These are phyloP conservation scores for Schlechtendalia chinensis DNA, from an alignment of 1,140 invertebrate species.

Conservation along the genomic window DNA sequence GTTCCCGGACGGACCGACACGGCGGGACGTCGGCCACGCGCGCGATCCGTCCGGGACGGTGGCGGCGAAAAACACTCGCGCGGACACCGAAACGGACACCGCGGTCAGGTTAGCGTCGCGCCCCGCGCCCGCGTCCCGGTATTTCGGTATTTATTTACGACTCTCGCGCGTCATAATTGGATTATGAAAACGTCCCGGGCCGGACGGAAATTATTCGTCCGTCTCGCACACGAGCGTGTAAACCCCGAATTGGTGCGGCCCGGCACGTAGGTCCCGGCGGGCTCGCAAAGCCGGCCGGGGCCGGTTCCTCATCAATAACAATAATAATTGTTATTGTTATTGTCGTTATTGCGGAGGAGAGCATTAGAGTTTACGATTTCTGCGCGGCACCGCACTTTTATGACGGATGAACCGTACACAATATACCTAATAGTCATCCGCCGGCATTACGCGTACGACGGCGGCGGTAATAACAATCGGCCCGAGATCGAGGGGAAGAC, in stretches of 20 bases:
- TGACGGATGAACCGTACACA: constrained; percentile 9
- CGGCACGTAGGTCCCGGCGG: constrained; percentile 45
- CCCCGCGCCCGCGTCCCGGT: neutral
- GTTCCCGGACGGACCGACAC: no score
- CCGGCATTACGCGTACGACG: no score
- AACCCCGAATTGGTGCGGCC: constrained; percentile 40
- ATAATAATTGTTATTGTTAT: constrained; percentile 43
- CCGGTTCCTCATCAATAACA: constrained; percentile 43
- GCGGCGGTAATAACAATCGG: constrained; percentile 24
- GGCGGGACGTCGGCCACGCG: no score
- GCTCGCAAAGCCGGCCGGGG: constrained; percentile 25
- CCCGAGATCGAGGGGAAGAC: neutral
- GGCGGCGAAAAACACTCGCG: no score
- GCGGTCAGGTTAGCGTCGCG: no score
- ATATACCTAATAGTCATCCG: no score
- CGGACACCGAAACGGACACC: no score
- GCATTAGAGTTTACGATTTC: constrained; percentile 43
- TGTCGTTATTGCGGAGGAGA: constrained; percentile 35
- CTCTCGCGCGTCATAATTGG: constrained; percentile 39
- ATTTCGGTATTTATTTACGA: constrained; percentile 32
- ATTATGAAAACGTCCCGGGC: constrained; percentile 47
- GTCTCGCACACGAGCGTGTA: constrained; percentile 13
- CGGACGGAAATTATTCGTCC: constrained; percentile 44
- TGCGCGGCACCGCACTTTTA: constrained; percentile 30
- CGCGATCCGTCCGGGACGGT: no score